phyloP scores from a whole-genome alignment of 2,113 vertebrate genomes.

The Muntiacus reevesi region DNA sequence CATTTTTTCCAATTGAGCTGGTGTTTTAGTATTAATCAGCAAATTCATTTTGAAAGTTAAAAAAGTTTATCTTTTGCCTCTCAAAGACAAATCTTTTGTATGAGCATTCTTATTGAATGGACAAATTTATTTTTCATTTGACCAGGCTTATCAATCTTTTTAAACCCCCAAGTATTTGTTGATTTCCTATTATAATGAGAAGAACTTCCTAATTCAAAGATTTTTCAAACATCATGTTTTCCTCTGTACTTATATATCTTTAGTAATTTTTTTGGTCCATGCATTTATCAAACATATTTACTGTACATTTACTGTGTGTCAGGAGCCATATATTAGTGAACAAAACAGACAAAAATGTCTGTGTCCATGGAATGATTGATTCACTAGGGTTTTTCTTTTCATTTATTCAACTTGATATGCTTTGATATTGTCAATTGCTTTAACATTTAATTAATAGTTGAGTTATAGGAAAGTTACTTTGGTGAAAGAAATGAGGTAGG shows the following conservation, averaged over 20 bases:
- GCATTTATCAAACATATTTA: neutral
- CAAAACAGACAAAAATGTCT: neutral
- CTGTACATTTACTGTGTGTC: neutral
- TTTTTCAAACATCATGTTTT: neutral
- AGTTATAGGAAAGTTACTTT: neutral
- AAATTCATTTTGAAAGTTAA: neutral
- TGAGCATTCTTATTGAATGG: neutral
- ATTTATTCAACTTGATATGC: neutral
- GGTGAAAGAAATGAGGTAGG: neutral
- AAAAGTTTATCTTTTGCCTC: neutral
- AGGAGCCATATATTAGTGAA: neutral
- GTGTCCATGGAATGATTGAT: neutral
- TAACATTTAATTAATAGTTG: neutral
- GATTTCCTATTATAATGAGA: neutral
- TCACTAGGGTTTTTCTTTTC: neutral
- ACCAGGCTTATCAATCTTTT: neutral
- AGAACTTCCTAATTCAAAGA: neutral
- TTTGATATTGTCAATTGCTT: neutral
- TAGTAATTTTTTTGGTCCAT: neutral
- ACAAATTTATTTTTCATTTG: neutral
- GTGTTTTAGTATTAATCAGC: neutral
- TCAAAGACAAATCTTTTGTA: neutral
- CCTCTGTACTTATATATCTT: neutral
- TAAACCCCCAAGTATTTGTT: neutral
- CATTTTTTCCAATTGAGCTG: neutral